Base-by-base conservation (phyloP, 2,113 vertebrate genomes). In the Mastomys coucha region DNA sequence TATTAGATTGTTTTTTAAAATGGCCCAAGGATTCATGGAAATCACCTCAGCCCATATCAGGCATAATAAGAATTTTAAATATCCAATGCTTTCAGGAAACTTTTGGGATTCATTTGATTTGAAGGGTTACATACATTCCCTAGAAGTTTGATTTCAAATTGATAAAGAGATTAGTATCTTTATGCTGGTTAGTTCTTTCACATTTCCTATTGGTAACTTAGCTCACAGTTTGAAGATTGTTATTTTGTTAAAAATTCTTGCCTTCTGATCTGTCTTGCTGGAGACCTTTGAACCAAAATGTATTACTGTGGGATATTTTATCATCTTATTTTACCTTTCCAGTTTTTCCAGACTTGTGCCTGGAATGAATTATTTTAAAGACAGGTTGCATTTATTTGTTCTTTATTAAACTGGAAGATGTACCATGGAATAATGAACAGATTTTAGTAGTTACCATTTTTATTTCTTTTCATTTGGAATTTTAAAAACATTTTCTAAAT, bases 141-240 rank as follows among this genome's bases (percentile, higher is more conserved):
- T 63, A 58, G 39, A 88, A 92, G 39, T 86, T 88, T 94, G 58
- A 82, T 56, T 93, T 95, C 82, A 36, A 90, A 92, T 45, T 86
- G 2, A 26, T 24, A 91, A 77, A 49, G 24, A 78, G 28, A 84
- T 73, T 75, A 67, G 53, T 81, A 8, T 51, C 93, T 96, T 80
- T 87, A 88, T 92, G 81, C 39, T 95, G 7, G 58, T 91, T 82
- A 45, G 93, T 88, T 73, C 33, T 88, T 96, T 91, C 87, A 67
- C 17, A 33, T 33, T 82, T 94, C 14, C 26, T 65, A n/a, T 17
- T 88, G 65, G 17, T 93, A 95, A 69, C 2, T 24, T 33, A 92
- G 36, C 7, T 81, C 91, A 19, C 0, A 78, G 33, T 95, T 82
- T 78, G 16, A 76, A 91, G 45, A 5, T 3, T 33, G 77, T 94